Evolutionary conservation across 2,888 invertebrate genomes (phyloP), one percentile per base, ranked within the genome.

Genomic region (Tridacna gigas): DNA sequence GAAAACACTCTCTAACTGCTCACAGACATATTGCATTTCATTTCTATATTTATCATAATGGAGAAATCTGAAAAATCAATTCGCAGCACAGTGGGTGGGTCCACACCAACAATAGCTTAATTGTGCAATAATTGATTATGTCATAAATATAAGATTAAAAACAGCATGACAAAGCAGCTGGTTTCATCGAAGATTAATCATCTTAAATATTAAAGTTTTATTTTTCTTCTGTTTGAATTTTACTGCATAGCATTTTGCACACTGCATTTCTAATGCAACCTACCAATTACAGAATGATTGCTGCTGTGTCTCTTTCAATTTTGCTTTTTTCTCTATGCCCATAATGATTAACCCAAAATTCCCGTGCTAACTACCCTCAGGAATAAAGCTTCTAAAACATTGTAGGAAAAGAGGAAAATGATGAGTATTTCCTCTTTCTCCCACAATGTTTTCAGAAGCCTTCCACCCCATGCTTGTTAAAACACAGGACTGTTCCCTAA

Each of bases 131-230:
- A 37, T 37, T 37, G 56, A 56, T 56, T 63, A 25, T 63, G 25
- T 63, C 60, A 60, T 63, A 63, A 63, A 63, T n/a, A 63, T 25
- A 22, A 3, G 20, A 63, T 63, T 20, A 22, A 63, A 63, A 63
- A 25, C 63, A 63, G 63, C 63, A 63, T 22, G 63, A 63, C 13
- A 25, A 4, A n/a, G 63, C 63, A 63, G 63, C n/a, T 25, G 63
- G n/a, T 63, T 63, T 63, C 37, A 37, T 37, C 37, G n/a, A 37
- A 2, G 37, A 37, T 37, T 37, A 37, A 37, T 37, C 37, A 37
- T 7, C 37, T 37, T 4, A 4, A 37, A 37, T 37, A 4, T 37
- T 37, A 37, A 4, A 7, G 2, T 37, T 37, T 37, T 37, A 7
- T 37, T 37, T 37, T 37, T 37, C 37, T 37, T 37, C 7, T 7